A percentile compares a stretch with the other conserved stretches of the same genome.
Evolutionary conservation across 2,888 invertebrate species (phyloP).

Genomic region (Archips crataeganus): DNA sequence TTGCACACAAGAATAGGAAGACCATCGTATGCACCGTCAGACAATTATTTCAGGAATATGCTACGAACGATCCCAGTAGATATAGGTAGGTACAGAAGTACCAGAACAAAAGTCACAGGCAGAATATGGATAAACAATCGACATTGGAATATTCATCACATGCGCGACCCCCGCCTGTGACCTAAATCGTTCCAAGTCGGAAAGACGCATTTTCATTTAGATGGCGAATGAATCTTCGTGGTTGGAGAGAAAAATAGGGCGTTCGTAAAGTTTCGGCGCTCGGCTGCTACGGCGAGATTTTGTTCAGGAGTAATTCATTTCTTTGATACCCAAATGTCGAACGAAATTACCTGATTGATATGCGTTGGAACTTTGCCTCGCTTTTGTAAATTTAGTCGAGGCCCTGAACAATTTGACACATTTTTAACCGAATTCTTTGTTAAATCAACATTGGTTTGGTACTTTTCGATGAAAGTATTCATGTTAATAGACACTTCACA

Average conservation of each 20-base stretch:
- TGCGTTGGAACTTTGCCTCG: conserved; percentile 24
- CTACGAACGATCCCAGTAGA: not conserved
- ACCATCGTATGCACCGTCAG: not conserved
- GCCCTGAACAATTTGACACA: not conserved
- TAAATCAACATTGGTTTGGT: not conserved
- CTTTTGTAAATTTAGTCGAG: conserved; percentile 12
- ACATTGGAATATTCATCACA: conserved; percentile 41
- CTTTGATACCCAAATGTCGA: conserved; percentile 37
- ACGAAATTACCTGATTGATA: conserved; percentile 38
- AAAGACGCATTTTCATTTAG: conserved; percentile 43
- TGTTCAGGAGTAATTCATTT: conserved; percentile 40
- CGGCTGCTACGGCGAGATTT: conserved; percentile 34
- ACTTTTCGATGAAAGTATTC: not conserved
- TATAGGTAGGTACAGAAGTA: not conserved
- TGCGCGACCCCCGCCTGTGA: conserved; percentile 38
- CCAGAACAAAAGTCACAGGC: conserved; percentile 26
- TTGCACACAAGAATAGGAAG: not conserved
- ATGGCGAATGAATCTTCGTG: conserved; percentile 42
- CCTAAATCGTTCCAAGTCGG: conserved; percentile 39
- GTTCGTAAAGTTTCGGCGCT: conserved; percentile 41
- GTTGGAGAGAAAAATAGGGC: conserved; percentile 37
- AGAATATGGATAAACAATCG: conserved; percentile 42
- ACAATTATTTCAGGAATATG: conserved; percentile 1
- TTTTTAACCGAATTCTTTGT: conserved; percentile 7
- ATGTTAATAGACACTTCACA: not conserved